These are phyloP conservation scores for Vanacampus margaritifer DNA, from an alignment of 2,113 vertebrate genomes.

Conservation along the genomic window DNA sequence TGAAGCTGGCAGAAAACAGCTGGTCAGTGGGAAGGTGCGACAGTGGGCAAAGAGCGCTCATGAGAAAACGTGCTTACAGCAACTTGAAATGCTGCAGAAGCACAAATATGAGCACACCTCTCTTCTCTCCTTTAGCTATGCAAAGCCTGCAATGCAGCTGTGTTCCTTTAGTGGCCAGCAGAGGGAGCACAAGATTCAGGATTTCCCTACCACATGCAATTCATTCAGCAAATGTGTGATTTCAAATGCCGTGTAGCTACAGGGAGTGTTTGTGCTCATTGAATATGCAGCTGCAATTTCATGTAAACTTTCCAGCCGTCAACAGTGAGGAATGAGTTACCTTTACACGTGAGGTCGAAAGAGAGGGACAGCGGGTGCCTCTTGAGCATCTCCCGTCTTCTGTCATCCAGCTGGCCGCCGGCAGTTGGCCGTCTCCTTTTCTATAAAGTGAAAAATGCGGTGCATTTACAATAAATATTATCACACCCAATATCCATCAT, in stretches of 20 bases:
- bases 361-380: conserved; percentile 87
- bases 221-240: background rate
- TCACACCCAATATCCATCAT: conserved; percentile 18
- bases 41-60: conserved; percentile 17
- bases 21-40: conserved; percentile 3
- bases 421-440: conserved; percentile 90
- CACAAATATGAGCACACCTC: conserved; percentile 35
- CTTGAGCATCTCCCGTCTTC: conserved; percentile 94
- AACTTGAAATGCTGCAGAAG: conserved; percentile 45
- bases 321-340: conserved; percentile 52
- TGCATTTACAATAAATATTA: conserved; percentile 9
- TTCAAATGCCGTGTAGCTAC: background rate
- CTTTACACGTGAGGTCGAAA: conserved; percentile 90
- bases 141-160: conserved; percentile 73
- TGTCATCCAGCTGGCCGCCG: conserved; percentile 92
- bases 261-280: background rate
- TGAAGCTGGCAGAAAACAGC: conserved; percentile 15
- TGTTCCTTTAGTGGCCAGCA: conserved; percentile 44
- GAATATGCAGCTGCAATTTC: background rate
- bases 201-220: background rate
- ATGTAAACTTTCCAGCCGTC: background rate
- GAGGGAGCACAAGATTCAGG: conserved; percentile 47
- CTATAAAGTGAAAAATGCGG: conserved; percentile 54
- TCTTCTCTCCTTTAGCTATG: conserved; percentile 40
- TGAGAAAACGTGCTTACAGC: conserved; percentile 48